These are phyloP conservation scores for Phymorhynchus buccinoides DNA, from an alignment of 1,140 invertebrate genomes.

Conservation along the genomic window DNA sequence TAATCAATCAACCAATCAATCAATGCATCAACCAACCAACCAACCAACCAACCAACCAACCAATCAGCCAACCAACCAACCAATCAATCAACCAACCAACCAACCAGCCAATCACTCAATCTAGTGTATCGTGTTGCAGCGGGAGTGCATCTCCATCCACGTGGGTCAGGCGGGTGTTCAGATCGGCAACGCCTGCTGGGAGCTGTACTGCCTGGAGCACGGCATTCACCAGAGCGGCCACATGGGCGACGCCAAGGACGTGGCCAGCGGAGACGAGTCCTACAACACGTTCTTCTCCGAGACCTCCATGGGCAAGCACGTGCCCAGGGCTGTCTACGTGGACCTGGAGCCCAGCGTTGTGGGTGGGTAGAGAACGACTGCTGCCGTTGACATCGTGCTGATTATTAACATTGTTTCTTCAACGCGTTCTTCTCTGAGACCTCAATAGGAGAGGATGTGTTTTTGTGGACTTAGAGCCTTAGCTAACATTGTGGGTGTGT, in stretches of 20 bases:
- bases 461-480: neutral
- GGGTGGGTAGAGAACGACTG: conserved; percentile 80
- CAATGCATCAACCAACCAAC: no score
- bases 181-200: conserved; percentile 88
- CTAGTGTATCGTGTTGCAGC: no score
- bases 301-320: conserved; percentile 85
- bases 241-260: conserved; percentile 63
- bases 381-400: no score
- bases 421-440: neutral
- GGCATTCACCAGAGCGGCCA: conserved; percentile 90
- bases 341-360: conserved; percentile 91
- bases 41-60: no score
- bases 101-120: no score
- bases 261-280: conserved; percentile 76
- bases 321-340: conserved; percentile 87
- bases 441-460: neutral
- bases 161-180: conserved; percentile 87
- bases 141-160: conserved; percentile 81
- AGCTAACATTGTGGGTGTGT: neutral
- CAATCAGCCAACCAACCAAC: no score
- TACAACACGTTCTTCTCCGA: conserved; percentile 77
- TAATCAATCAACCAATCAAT: no score
- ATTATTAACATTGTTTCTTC: neutral
- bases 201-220: conserved; percentile 84
- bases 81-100: no score